Conservation (phyloP, 2,113 vertebrate species). For the Mionectes macconnelli region DNA sequence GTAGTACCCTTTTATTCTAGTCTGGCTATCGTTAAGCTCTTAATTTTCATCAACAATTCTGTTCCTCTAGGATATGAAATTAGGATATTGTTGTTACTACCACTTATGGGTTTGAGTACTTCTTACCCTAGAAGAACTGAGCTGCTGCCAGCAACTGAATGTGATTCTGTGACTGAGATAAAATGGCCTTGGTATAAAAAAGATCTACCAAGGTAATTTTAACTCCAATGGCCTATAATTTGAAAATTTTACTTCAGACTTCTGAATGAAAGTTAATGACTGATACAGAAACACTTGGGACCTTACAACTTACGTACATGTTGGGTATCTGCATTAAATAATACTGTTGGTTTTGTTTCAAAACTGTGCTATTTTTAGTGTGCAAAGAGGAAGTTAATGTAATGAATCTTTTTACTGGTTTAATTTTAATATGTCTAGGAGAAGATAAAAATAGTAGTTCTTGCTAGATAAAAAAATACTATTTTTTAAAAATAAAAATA, state of each 20-base stretch:
- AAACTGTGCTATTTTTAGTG: background rate
- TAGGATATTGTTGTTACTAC: background rate
- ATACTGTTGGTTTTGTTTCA: background rate
- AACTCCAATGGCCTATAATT: background rate
- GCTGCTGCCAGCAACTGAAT: background rate
- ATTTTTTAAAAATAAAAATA: background rate
- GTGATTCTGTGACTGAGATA: background rate
- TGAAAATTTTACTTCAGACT: background rate
- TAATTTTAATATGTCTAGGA: background rate
- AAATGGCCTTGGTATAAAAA: background rate
- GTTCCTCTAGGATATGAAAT: background rate
- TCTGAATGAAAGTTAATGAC: background rate
- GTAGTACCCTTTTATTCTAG: background rate
- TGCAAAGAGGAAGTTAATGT: background rate
- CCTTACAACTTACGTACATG: background rate
- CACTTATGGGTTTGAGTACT: background rate
- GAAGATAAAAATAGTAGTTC: background rate
- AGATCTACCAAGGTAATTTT: background rate
- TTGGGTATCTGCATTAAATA: background rate
- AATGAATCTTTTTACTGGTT: background rate
- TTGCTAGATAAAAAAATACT: background rate
- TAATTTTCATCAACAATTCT: background rate
- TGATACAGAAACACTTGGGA: background rate
- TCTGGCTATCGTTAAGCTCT: background rate
- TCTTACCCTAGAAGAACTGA: background rate